Evolutionary conservation across 1,140 invertebrate species (phyloP), one percentile per base, ranked within the genome.

Genomic region (Brachionus calyciflorus): DNA sequence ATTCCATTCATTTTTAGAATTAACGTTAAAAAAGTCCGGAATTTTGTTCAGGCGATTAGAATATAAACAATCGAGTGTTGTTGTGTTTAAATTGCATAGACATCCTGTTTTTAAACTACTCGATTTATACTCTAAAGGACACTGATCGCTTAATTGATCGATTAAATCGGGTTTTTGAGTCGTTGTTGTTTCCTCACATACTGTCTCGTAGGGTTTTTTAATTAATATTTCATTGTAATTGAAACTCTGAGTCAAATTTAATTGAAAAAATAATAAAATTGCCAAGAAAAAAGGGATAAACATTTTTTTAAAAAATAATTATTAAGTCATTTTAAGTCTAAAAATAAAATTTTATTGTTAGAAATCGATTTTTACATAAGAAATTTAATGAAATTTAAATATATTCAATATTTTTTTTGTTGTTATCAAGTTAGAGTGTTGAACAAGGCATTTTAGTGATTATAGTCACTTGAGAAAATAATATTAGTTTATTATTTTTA

Each of bases 21-120:
- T 17, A n/a, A 17, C 33, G 12, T 49, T 17, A 49, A 41, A 30
- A 73, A 73, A 55, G 4, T 46, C 0, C 5, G 69, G 69, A 19
- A 73, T 73, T 51, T 9, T 37, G 24, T 51, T 24, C 46, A 55
- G 19, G 9, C 44, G 26, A 19, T 73, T 33, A 5, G 37, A 40
- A 24, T 73, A 55, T 2, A 51, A 28, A 33, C 69, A 73, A 17
- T 55, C 30, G 19, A 73, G 21, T n/a, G 69, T 73, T 21, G n/a
- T 55, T 28, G 69, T 37, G 9, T 73, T 51, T 14, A 55, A 51
- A 28, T 73, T 26, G 26, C 69, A 73, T 12, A 3, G 19, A 37
- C 69, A 73, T 30, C 69, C 69, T 7, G 69, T 73, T 49, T 73
- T 1, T 10, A 40, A 12, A 41, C 69, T 73, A 33, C 69, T 73